Evolutionary conservation across 2,113 vertebrate genomes (phyloP).

Genomic region (Neogale vison): DNA sequence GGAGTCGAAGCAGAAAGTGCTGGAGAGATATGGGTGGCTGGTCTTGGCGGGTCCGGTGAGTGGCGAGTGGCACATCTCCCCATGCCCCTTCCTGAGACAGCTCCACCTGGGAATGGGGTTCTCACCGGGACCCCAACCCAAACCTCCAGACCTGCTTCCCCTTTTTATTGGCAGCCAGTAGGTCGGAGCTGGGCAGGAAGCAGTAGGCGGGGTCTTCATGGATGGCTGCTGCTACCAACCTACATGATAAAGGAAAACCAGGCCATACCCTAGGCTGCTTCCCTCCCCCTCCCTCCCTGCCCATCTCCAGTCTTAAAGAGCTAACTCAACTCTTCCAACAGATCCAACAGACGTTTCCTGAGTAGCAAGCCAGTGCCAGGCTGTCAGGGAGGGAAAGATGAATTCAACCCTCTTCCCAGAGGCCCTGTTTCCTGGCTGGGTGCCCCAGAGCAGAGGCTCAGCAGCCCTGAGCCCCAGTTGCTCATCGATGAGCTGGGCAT

Average conservation of each 20-base stretch:
- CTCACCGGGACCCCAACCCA: neutral
- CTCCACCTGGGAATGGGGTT: too few relatives aligned
- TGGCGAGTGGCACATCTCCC: too few relatives aligned
- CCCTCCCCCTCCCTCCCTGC: neutral
- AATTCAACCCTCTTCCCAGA: neutral
- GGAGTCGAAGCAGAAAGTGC: fast-evolving
- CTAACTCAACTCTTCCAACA: neutral
- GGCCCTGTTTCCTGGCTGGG: neutral
- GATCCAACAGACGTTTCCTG: neutral
- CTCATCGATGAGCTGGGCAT: neutral
- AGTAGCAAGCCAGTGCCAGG: neutral
- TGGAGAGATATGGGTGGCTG: neutral
- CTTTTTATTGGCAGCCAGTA: neutral
- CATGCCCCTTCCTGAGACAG: neutral
- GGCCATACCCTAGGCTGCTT: constrained; percentile 19
- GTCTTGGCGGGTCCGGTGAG: neutral
- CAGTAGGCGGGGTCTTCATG: neutral
- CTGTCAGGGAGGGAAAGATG: neutral
- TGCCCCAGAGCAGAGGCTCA: neutral
- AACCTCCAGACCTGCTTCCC: neutral
- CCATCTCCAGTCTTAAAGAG: constrained; percentile 24
- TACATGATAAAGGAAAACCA: neutral
- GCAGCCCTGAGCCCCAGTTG: neutral
- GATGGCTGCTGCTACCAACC: neutral
- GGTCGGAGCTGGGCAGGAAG: neutral